Base-by-base conservation (phyloP, 64 coral and sea anemone species). In the Dendronephthya gigantea region DNA sequence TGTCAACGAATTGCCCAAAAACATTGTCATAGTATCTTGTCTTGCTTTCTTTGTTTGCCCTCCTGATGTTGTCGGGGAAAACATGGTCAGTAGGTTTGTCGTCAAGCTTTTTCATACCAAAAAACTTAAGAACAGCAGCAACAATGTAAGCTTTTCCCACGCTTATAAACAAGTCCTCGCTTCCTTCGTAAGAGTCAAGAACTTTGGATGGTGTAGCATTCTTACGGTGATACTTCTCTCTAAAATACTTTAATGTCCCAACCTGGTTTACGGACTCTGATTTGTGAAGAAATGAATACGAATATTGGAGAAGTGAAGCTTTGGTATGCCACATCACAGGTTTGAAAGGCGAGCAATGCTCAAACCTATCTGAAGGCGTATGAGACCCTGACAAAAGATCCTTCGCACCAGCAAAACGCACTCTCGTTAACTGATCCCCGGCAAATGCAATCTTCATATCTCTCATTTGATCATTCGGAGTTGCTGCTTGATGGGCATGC, bases 281-380 rank as follows among this genome's bases (percentile, higher is more conserved):
- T 19, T 89, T 89, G 87, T 93, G 25, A 9, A 93, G 87, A 85
- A 90, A 89, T 58, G 88, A 93, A 39, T 82, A 90, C 33, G 82
- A 87, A 39, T 90, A 93, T 10, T 90, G 85, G 12, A 90, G 68
- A 13, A 93, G 22, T 15, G 92, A 90, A 47, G 92, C 92, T 72
- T 84, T 93, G 2, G 85, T 82, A 41, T 93, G 92, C 88, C 92
- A 93, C 88, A 93, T 93, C 4, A 87, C 88, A 43, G 92, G 85
- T 27, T 93, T 93, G 47, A 93, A 93, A 5, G 88, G 92, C 0
- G 85, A 90, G 47, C 92, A 93, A 39, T 94, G 89, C n/a, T 94
- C 89, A 48, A 94, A 94, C 9, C 88, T 82, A 37, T 94, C 92
- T 33, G 92, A 90, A 17, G 86, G 82, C 28, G 92, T 94, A 45